Base-by-base conservation (phyloP, 2,113 vertebrate species). In the Scartelaos histophorus region DNA sequence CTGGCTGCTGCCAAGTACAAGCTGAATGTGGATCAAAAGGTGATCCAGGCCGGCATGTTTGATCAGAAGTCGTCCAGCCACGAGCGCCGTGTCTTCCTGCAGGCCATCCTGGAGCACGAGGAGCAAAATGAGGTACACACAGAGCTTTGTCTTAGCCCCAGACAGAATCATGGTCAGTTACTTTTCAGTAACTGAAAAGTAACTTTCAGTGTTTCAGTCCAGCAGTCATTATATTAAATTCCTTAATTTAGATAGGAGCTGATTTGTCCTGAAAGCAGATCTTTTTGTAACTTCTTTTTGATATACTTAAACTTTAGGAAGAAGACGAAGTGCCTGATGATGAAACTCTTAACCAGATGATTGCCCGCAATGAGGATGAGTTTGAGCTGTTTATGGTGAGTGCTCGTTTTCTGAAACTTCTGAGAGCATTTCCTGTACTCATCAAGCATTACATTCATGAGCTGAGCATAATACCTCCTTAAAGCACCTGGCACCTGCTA, bases 31-130 rank as follows among this genome's bases (percentile, higher is more conserved):
- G 98, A 99, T 74, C 98, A 99, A 91, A 99, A 99, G 67, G 98
- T 99, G 3, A 99, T 99, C 93, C 98, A 99, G 70, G 98, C 98
- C 0, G 98, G 98, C 2, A 99, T 99, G 98, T 99, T 99, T 0
- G 98, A 99, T 90, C 97, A 98, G 92, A 99, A 99, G 64, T 99
- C 98, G 0, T 98, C 97, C 0, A 93, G 98, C 89, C 96, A 97
- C 0, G 98, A 99, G 90, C 91, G 98, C 3, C 92, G 95, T 0
- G 97, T 92, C 0, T 99, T 99, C 90, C 94, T 99, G 0, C 98
- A 99, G 90, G 97, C 97, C 73, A 99, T 99, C 81, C 68, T 99
- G 62, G 97, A 99, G 87, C 96, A 97, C 0, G 98, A 99, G 93
- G 98, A 99, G 81, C 98, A 99, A 88, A 97, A 99, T 0, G 96